Base-by-base conservation (phyloP, 35 echinoderm and acorn worm genomes). In the Anneissia japonica region DNA sequence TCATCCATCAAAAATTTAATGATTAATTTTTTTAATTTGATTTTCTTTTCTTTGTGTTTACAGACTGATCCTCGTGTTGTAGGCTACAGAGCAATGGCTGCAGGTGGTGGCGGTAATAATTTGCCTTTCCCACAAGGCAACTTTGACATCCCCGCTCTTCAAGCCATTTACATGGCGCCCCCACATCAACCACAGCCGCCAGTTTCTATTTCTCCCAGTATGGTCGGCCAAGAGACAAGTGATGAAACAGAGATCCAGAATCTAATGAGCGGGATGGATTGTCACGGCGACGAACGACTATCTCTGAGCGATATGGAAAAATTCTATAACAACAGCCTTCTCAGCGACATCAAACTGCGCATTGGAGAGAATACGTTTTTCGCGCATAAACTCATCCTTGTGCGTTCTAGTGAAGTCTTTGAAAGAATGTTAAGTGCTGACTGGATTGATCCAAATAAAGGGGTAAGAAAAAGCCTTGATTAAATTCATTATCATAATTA, bases 361-460 rank as follows among this genome's bases (percentile, higher is more conserved):
- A 89, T 99, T 77, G 96, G 88, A n/a, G 93, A 89, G 80, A 86
- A 90, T 31, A 82, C 83, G 17, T 99, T 90, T 90, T 79, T 86
- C 81, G 96, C 92, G 34, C 96, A 99, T 74, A 99, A 94, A 37
- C 55, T 99, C 72, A 84, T 99, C 29, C 82, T 99, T 46, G 96
- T 99, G 10, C 88, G 96, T 5, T 94, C 92, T 34, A 94, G 96
- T 84, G 92, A 99, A 77, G 96, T 99, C n/a, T 99, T 94, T 91
- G 96, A 99, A 84, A 88, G 96, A 77, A 99, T 99, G 92, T 94
- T 99, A 78, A 99, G 96, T 73, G 86, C 92, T 35, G 89, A 99
- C 16, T 99, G 96, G 96, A 94, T 89, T 14, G 96, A 94, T 84
- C 92, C 45, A 14, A 89, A 74, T 37, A 91, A 91, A 75, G 72